Conservation (phyloP, 2,888 invertebrate genomes). For the Eurois occulta region DNA sequence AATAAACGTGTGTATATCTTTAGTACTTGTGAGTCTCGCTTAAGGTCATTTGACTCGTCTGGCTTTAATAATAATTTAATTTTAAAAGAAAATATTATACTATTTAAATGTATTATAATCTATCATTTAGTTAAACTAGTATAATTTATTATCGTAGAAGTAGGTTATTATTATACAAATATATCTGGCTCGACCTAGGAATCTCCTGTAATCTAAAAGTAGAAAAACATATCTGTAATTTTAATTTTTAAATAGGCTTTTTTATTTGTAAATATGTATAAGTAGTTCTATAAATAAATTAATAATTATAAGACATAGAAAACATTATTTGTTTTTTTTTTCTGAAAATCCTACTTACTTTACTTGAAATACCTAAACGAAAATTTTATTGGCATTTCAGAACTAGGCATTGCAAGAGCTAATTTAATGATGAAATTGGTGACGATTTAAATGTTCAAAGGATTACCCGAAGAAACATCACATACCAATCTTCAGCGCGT, state of each 20-base stretch:
- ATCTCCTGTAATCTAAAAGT: no score
- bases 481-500: background rate
- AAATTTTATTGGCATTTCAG: background rate
- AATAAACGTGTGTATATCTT: background rate
- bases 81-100: background rate
- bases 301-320: slow-evolving; percentile 3
- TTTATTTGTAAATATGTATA: background rate
- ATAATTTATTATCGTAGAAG: background rate
- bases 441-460: background rate
- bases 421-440: background rate
- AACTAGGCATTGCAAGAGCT: background rate
- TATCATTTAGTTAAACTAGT: background rate
- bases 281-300: background rate
- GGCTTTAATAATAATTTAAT: background rate
- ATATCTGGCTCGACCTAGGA: background rate
- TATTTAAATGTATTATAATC: background rate
- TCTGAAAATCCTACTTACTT: background rate
- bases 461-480: background rate
- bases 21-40: background rate
- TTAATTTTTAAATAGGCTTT: background rate
- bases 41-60: background rate
- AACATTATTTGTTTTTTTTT: slow-evolving; percentile 2
- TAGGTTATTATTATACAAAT: background rate
- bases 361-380: background rate
- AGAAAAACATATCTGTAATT: background rate